Percentiles rank a stretch among this genome's conserved stretches.
Evolutionary conservation across 2,888 invertebrate species (phyloP).

Genomic region (Epinotia bilunana): DNA sequence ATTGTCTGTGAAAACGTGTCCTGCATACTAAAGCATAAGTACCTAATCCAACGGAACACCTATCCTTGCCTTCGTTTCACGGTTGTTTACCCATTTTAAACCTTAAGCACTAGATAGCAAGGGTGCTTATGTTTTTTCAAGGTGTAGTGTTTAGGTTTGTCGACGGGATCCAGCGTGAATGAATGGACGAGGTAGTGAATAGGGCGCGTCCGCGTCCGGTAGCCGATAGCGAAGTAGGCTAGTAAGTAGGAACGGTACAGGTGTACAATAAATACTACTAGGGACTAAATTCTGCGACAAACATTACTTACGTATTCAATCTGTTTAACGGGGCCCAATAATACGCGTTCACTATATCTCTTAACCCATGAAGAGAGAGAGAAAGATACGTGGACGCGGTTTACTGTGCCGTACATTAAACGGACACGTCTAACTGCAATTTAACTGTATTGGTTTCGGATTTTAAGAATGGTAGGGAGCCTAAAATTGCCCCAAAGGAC

Average conservation of each 20-base stretch:
- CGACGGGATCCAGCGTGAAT: constrained; percentile 17
- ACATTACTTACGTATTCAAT: neutral
- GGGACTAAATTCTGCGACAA: neutral
- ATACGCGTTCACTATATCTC: too few species aligned
- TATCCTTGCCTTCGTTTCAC: neutral
- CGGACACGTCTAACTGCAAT: too few species aligned
- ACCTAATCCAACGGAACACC: constrained; percentile 6
- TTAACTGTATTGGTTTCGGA: too few species aligned
- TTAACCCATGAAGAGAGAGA: too few species aligned
- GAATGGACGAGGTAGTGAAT: constrained; percentile 37
- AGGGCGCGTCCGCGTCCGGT: constrained; percentile 32
- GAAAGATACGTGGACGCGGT: too few species aligned
- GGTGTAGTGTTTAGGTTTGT: constrained; percentile 9
- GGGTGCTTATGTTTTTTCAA: neutral
- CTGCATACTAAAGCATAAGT: constrained; percentile 33
- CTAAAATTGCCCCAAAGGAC: too few species aligned
- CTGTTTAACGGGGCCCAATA: neutral
- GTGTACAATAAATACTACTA: neutral
- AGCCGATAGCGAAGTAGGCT: constrained; percentile 27
- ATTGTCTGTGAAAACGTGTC: constrained; percentile 39
- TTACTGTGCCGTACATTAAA: too few species aligned
- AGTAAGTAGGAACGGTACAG: constrained; percentile 4
- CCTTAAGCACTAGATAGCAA: neutral
- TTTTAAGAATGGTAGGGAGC: too few species aligned
- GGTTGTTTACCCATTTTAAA: constrained; percentile 3